Base-by-base conservation (phyloP, 2,888 invertebrate species). In the Lochmaea crataegi region DNA sequence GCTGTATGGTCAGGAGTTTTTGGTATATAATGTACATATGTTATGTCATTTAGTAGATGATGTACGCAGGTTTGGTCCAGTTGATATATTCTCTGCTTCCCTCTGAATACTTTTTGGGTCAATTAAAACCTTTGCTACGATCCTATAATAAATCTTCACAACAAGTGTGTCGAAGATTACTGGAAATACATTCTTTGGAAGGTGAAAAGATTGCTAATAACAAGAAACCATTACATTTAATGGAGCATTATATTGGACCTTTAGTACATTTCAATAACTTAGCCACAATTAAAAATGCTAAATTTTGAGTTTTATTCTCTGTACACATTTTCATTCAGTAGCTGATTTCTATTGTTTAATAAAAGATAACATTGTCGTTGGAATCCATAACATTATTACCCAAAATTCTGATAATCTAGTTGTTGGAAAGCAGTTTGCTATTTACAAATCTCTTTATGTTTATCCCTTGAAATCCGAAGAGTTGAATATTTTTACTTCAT, bases 1-100 rank as follows among this genome's bases (percentile, higher is more conserved):
- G 18, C 58, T 68, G 26, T 26, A 68, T 41, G 41, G 71, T 68
- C 51, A 58, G 22, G 58, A 58, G 12, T 58, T 58, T 58, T 58
- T 58, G 22, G n/a, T 58, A 58, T 58, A 58, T n/a, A 58, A 58
- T 32, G 22, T 58, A 58, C 58, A 58, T 32, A 58, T 58, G 58
- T 58, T 58, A 32, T 58, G 58, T 16, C 58, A 58, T 32, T 58
- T 22, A 58, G 58, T 58, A 58, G 58, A 58, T 58, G 58, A 58
- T 58, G 58, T 58, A 14, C 58, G 58, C 32, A 58, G 11, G 32
- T 58, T 58, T 58, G 58, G 58, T 26, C 22, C 58, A 58, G 58
- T 58, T 14, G 58, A n/a, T n/a, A 58, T 32, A 4, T 58, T 58
- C 22, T 22, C 58, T 14, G 58, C 58, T 58, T 58, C 26, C 58